These are phyloP conservation scores for Hydractinia echinata DNA, from an alignment of 30 jellyfish, hydroid and myxozoan genomes.

Conservation along the genomic window DNA sequence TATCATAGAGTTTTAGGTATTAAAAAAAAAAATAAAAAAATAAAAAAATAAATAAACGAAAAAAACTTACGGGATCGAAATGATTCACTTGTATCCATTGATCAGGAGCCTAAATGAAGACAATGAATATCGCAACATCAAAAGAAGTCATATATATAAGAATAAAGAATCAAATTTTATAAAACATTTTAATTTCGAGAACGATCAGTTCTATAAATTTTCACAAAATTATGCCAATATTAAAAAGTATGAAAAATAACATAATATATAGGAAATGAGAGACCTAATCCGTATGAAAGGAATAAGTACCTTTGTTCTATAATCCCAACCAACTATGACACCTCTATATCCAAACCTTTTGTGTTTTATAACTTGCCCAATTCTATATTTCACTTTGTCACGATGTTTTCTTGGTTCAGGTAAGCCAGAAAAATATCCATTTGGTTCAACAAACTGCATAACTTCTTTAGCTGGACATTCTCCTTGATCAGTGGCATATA, in stretches of 20 bases:
- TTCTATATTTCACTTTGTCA: constrained; percentile 55
- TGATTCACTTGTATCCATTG: constrained; percentile 86
- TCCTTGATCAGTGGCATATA: constrained; percentile 42
- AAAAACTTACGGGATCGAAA: constrained; percentile 53
- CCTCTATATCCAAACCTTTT: constrained; percentile 87
- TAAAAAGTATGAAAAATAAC: too few relatives aligned
- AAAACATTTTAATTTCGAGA: too few relatives aligned
- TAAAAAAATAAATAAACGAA: neutral
- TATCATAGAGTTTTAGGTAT: neutral
- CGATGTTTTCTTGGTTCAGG: constrained; percentile 65
- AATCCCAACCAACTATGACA: constrained; percentile 91
- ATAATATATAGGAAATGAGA: too few relatives aligned
- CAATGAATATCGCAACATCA: too few relatives aligned
- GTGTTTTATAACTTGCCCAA: constrained; percentile 94
- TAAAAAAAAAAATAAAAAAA: neutral
- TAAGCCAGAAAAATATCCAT: constrained; percentile 75
- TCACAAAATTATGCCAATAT: too few relatives aligned
- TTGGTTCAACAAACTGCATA: constrained; percentile 46
- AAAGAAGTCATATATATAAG: too few relatives aligned
- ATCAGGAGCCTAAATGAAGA: constrained; percentile 72
- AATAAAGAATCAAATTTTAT: too few relatives aligned
- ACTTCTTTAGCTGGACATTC: constrained; percentile 97
- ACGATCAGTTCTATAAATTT: too few relatives aligned
- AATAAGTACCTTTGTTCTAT: constrained; percentile 57
- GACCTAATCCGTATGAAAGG: neutral